A percentile compares a stretch with the other conserved stretches of the same genome.
These are phyloP conservation scores for Gymnocypris eckloni DNA, from an alignment of 2,797 vertebrate genomes.

Conservation along the genomic window DNA sequence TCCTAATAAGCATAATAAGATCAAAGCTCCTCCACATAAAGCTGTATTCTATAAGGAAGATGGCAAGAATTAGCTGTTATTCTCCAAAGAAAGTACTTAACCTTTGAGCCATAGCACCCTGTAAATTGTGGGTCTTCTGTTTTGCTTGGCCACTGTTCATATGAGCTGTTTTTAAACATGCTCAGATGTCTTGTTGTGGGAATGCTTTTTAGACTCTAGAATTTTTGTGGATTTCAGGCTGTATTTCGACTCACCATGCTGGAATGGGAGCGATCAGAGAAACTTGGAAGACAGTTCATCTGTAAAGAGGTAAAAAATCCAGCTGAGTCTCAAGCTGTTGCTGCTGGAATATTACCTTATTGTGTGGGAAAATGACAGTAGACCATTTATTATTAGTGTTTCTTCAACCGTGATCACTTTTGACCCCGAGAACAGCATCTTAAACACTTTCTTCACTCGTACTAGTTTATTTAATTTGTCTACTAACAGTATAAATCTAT, in stretches of 20 bases:
- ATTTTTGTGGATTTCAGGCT: slow-evolving; percentile 33
- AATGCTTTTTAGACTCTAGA: slow-evolving; percentile 19
- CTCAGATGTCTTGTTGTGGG: neutral
- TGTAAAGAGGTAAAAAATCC: slow-evolving; percentile 75
- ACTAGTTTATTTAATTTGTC: neutral
- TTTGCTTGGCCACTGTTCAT: slow-evolving; percentile 20
- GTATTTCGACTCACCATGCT: slow-evolving; percentile 21
- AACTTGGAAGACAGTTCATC: slow-evolving; percentile 48
- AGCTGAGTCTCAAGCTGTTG: slow-evolving; percentile 81
- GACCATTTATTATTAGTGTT: slow-evolving; percentile 13
- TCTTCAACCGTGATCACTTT: neutral
- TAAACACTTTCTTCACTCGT: neutral
- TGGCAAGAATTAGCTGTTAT: slow-evolving; percentile 15
- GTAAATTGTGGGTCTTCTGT: slow-evolving; percentile 2
- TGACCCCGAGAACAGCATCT: neutral
- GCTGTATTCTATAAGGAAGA: neutral
- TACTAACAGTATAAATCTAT: no score
- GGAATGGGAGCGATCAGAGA: slow-evolving; percentile 37
- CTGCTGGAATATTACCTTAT: slow-evolving; percentile 67
- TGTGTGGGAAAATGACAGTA: slow-evolving; percentile 57
- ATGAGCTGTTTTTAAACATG: slow-evolving; percentile 16
- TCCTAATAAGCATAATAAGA: slow-evolving; percentile 38
- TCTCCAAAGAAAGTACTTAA: slow-evolving; percentile 25
- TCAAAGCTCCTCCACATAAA: slow-evolving; percentile 29
- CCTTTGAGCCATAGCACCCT: slow-evolving; percentile 13